Evolutionary conservation across 2,888 invertebrate species (phyloP), one percentile per base, ranked within the genome.

Genomic region (Cotesia congregata): DNA sequence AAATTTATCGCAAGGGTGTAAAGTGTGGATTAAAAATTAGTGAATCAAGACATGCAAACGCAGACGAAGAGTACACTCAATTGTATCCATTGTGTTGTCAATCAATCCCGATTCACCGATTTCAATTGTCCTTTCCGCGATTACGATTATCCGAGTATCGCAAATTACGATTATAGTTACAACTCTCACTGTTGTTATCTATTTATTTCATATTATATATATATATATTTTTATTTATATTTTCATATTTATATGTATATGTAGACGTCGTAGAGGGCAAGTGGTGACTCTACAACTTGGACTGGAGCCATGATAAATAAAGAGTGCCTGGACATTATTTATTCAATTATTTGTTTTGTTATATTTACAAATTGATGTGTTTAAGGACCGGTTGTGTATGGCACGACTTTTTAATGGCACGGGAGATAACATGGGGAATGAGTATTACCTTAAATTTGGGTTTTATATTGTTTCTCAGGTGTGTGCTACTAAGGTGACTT

Each of bases 41-140:
- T 50, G 12, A 50, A 50, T 50, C 50, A 50, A 50, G 62, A 72
- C 60, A 71, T 71, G 61, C 61, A 71, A 71, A 71, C 61, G 61
- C 39, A 60, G n/a, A 59, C 30, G 30, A 30, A 15, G 20, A 39
- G 30, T 20, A 15, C 38, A 50, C 38, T 60, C 59, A 71, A 71
- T 71, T 60, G 17, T 50, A 30, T 71, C 71, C 71, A 71, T 71
- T 71, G 71, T 71, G 20, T 60, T 71, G 38, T 61, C 71, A 71
- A 71, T 71, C 71, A 71, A 71, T 71, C 38, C 60, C 59, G 30
- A 71, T 71, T 71, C 71, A 71, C 38, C 30, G 15, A 40, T 40
- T 50, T 41, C 20, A 50, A 69, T 69, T 69, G 69, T 69, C 69
- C 69, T 69, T 69, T 41, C 2, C n/a, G 30, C 39, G 67, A 39